Evolutionary conservation across 2,113 vertebrate genomes (phyloP).

Genomic region (Nerophis ophidion): DNA sequence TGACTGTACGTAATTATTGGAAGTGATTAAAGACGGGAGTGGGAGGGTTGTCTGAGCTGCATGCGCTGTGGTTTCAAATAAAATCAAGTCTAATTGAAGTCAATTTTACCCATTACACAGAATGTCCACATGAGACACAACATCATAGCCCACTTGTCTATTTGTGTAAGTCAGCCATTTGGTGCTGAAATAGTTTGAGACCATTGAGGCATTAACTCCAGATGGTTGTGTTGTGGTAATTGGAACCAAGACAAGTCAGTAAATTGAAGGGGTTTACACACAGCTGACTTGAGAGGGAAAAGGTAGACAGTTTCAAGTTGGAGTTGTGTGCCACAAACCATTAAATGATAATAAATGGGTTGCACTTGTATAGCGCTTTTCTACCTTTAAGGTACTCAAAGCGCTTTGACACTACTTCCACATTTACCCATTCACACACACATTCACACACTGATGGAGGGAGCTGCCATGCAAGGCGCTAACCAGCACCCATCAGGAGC

Average conservation of each 20-base stretch:
- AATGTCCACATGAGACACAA: neutral
- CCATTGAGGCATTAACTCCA: conserved; percentile 1
- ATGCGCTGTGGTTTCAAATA: conserved; percentile 20
- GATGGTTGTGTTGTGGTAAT: neutral
- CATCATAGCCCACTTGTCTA: neutral
- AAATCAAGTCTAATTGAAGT: conserved; percentile 2
- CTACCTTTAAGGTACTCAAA: no score
- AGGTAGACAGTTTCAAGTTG: no score
- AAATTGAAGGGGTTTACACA: neutral
- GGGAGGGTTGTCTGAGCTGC: conserved; percentile 39
- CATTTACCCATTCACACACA: no score
- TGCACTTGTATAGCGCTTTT: no score
- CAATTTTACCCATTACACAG: neutral
- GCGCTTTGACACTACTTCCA: no score
- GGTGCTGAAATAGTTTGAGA: neutral
- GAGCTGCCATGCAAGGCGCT: no score
- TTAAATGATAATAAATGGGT: no score
- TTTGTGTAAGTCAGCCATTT: neutral
- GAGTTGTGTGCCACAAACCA: no score
- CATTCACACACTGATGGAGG: no score
- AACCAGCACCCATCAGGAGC: no score
- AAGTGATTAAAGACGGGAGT: neutral
- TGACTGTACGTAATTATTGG: conserved; percentile 18
- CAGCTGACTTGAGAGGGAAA: neutral
- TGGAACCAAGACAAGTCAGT: conserved; percentile 4